Base-by-base conservation (phyloP, 2,113 vertebrate genomes). In the Xyrauchen texanus region DNA sequence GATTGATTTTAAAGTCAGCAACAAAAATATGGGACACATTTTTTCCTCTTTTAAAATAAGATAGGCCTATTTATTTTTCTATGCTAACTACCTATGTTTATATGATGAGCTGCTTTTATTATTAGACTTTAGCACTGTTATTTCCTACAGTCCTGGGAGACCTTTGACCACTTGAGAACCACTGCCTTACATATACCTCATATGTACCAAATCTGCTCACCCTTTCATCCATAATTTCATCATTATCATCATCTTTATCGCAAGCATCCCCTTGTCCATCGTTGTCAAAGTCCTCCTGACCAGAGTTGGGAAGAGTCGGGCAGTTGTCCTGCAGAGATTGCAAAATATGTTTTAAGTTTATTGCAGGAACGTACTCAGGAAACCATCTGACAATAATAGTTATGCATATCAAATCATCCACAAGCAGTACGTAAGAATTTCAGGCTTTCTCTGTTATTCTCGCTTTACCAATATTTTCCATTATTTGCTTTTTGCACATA, bases 241-340 rank as follows among this genome's bases (percentile, higher is more conserved):
- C 98, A 0, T 98, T 96, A 89, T 99, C 98, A 3, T 99, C 98
- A 0, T 99, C 97, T 0, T 94, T 94, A 16, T 99, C 97, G 66
- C 98, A 99, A 16, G 97, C 93, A 13, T 99, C 97, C 4, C 97
- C 98, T 8, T 92, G 88, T 46, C 96, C 95, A 3, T 99, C 98
- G 69, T 85, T 95, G 90, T 99, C 98, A 49, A 95, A 93, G 81
- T 99, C 98, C 77, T 99, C 98, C 81, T 99, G 98, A 68, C 98
- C 98, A 42, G 98, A 99, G 85, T 99, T 99, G 46, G 97, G 98
- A 70, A 99, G 86, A 49, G 88, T 91, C 0, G 96, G 97, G 66
- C 98, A 99, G 84, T 99, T 99, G 87, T 99, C 98, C 98, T 99
- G 67, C 67, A 81, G 3, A 58, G 9, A 77, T 70, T 16, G 58